These are phyloP conservation scores for Nothocercus nigrocapillus DNA, from an alignment of 2,113 vertebrate species.

Conservation along the genomic window DNA sequence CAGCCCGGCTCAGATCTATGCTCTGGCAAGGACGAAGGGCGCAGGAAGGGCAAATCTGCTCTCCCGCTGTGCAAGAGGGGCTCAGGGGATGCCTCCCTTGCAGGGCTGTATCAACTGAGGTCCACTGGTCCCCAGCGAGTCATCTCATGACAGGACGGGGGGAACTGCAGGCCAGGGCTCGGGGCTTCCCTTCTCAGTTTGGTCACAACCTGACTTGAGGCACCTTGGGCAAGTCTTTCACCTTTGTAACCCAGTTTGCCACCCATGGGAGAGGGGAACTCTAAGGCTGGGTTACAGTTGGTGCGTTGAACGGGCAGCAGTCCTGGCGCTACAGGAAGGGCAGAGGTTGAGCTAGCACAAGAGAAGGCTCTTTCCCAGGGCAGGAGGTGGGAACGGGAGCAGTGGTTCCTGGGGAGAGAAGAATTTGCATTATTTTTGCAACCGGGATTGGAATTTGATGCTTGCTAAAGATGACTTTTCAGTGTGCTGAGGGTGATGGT, in stretches of 20 bases:
- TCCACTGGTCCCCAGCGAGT: not conserved
- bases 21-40: not conserved
- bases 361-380: not conserved
- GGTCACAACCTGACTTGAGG: not conserved
- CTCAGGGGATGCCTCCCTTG: not conserved
- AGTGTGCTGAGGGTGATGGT: constrained; percentile 31
- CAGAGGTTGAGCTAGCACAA: not conserved
- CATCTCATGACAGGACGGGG: not conserved
- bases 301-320: not conserved
- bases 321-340: not conserved
- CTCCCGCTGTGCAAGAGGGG: no score
- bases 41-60: not conserved
- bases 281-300: not conserved
- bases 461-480: constrained; percentile 54
- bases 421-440: not conserved
- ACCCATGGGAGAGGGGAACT: not conserved
- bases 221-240: rapidly evolving
- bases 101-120: not conserved
- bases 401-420: not conserved
- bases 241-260: not conserved
- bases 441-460: not conserved
- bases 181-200: not conserved
- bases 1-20: not conserved
- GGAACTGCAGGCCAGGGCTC: not conserved
- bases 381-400: not conserved